Base-by-base conservation (phyloP, 1,140 invertebrate species). In the Globodera ellingtonae region DNA sequence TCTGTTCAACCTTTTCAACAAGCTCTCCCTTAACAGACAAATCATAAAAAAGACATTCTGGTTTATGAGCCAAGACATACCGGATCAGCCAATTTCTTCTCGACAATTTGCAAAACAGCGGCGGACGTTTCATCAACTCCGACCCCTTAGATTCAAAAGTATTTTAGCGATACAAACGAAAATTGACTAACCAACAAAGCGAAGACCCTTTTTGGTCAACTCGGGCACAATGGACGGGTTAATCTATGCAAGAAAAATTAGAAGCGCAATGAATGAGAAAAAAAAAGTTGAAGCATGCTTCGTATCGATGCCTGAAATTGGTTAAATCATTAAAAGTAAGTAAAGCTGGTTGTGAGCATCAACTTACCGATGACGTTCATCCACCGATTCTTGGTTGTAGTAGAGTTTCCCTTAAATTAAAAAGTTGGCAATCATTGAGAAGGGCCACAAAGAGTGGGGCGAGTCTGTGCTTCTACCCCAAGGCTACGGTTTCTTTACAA, bases 301-400 rank as follows among this genome's bases (percentile, higher is more conserved):
- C 56, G 56, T 62, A 62, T 62, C 56, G 56, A 15, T 62, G 56
- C 56, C 56, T 62, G 15, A 62, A 62, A 15, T 4, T 13, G 18
- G 18, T 18, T 15, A 62, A 62, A 62, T 62, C 50, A 52, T 7
- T 52, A 13, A 4, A 13, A 52, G 7, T 52, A 13, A 52, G 7
- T 52, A 9, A 7, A 44, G n/a, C 15, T 67, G 15, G 59, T 5
- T 59, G 10, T 74, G 46, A 66, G 92, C 92, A 85, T 92, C 93
- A 59, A 97, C 92, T 91, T 99, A 97, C 71, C 97, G 91, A 91
- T 99, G 98, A n/a, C 98, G 92, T 90, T 99, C 97, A 89, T 98
- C 94, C 75, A 99, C 93, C 59, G 89, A 90, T 48, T 94, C 92
- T 76, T 93, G 92, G 8, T 76, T 78, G 15, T 80, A 76, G 70